Evolutionary conservation across 2,113 vertebrate species (phyloP), one percentile per base, ranked within the genome.

Genomic region (Megaceryle torquata): DNA sequence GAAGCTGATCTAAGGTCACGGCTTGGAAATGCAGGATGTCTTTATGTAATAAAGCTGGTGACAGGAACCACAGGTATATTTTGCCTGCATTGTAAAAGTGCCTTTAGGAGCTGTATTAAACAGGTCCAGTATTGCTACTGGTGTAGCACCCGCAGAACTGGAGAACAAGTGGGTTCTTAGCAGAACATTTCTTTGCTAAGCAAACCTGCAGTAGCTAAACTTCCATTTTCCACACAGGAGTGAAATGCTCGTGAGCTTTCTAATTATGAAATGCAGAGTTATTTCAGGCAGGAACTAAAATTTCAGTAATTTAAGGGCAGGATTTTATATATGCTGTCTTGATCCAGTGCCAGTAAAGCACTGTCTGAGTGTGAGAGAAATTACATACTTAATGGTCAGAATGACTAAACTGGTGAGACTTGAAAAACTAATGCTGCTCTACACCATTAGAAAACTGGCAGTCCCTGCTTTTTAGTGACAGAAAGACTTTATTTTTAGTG

Each of bases 401-500:
- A 48, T 88, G 82, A 83, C 88, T 90, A 20, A 94, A 90, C 91
- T 94, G 82, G 82, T 91, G 93, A 83, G 89, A 80, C 85, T 81
- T 86, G 85, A 93, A 96, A 80, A 88, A 75, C 85, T 67, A 75
- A 77, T 68, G 83, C 76, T 95, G 86, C 48, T 94, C 88, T 69
- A 29, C 50, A 26, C 54, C 71, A 86, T 82, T 82, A 86, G 88
- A 44, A 96, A 81, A 67, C 89, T 95, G 94, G 93, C 90, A 96
- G 93, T 91, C 71, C 80, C 69, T 93, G 82, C 76, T 90, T 81
- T 93, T 88, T 76, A 63, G 93, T 95, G 95, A 86, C 90, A 96
- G 82, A 96, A 85, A 91, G 89, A 48, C 85, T 95, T 95, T 95
- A 97, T 97, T 96, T 97, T 97, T 96, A 93, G 93, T 63, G 33